phyloP scores from a whole-genome alignment of 2,888 invertebrate genomes.

The Ochlodes sylvanus region DNA sequence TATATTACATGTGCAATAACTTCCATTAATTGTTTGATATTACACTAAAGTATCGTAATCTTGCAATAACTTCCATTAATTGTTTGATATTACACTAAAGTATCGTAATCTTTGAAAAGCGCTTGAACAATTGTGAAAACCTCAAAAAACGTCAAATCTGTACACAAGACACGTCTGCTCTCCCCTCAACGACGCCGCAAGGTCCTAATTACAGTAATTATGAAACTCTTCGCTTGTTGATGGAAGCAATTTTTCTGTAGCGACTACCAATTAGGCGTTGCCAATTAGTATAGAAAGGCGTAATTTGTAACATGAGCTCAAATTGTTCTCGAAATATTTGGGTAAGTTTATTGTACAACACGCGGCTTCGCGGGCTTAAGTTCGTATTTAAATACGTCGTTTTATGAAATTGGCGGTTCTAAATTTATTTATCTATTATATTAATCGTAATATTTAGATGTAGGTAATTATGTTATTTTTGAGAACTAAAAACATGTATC shows the following conservation, averaged over 20 bases:
- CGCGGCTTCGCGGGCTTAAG: constrained; percentile 1
- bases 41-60: too few species aligned
- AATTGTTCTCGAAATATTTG: constrained; percentile 45
- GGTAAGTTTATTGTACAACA: constrained; percentile 18
- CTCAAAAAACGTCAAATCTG: constrained; percentile 62
- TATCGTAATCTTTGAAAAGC: not conserved
- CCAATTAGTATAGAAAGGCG: constrained; percentile 69
- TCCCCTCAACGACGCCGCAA: constrained; percentile 62
- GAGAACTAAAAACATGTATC: too few species aligned
- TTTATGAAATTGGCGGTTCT: too few species aligned
- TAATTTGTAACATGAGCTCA: constrained; percentile 73
- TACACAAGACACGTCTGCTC: constrained; percentile 71
- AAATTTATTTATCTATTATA: too few species aligned
- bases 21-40: too few species aligned
- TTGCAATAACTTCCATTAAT: too few species aligned
- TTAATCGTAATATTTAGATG: too few species aligned
- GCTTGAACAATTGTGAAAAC: not conserved
- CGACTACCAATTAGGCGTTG: constrained; percentile 77
- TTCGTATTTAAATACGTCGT: not conserved
- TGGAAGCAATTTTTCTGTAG: constrained; percentile 80
- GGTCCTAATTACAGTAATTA: constrained; percentile 77
- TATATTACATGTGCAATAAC: too few species aligned
- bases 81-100: too few species aligned
- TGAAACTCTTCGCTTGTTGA: constrained; percentile 78
- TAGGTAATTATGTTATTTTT: too few species aligned